A percentile compares a stretch with the other conserved stretches of the same genome.
Evolutionary conservation across 2,888 invertebrate species (phyloP).

Genomic region (Craniophora ligustri): DNA sequence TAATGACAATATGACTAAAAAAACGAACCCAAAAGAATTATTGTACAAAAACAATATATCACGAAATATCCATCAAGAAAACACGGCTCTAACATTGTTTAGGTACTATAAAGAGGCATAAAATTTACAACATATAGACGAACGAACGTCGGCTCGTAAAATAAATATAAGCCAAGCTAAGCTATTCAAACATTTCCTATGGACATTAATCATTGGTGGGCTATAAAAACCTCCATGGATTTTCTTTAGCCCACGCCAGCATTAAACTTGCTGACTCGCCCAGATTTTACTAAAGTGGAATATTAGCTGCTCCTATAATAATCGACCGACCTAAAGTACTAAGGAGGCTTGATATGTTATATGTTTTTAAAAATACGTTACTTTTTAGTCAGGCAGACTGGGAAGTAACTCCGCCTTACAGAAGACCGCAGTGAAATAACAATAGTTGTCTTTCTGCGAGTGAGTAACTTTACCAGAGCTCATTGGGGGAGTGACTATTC

Average conservation of each 20-base stretch:
- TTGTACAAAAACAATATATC: conserved; percentile 19
- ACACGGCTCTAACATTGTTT: conserved; percentile 2
- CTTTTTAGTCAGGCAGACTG: too few species aligned
- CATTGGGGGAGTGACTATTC: too few species aligned
- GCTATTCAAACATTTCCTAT: conserved; percentile 38
- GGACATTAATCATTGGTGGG: conserved; percentile 45
- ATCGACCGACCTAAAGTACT: too few species aligned
- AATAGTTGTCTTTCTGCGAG: too few species aligned
- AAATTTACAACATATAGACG: conserved; percentile 24
- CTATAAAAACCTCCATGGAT: conserved; percentile 40
- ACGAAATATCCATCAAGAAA: conserved; percentile 12
- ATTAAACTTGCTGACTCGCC: conserved; percentile 14
- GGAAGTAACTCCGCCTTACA: too few species aligned
- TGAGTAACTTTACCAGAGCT: too few species aligned
- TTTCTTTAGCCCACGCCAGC: conserved; percentile 27
- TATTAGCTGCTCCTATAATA: not conserved
- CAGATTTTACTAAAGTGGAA: not conserved
- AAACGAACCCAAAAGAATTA: too few species aligned
- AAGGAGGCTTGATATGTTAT: too few species aligned
- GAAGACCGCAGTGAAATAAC: too few species aligned
- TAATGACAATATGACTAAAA: too few species aligned
- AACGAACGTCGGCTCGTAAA: too few species aligned
- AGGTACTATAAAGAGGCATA: conserved; percentile 18
- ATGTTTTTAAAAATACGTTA: too few species aligned
- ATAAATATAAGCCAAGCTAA: conserved; percentile 25